These are phyloP conservation scores for Lycia hirtaria DNA, from an alignment of 2,888 invertebrate species.

Conservation along the genomic window DNA sequence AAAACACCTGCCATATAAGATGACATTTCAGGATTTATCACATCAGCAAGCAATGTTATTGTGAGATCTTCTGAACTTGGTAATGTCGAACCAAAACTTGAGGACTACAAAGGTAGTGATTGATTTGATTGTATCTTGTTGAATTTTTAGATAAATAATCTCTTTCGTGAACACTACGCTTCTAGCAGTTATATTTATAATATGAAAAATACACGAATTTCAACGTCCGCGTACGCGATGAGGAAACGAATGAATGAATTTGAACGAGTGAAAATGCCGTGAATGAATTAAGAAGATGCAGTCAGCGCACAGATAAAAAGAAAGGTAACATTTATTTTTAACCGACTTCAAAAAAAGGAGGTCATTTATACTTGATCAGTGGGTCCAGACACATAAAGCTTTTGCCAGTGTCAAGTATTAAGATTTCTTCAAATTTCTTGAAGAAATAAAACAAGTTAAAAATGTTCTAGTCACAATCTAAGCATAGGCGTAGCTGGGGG, in stretches of 20 bases:
- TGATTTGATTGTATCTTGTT: not conserved
- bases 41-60: conserved; percentile 74
- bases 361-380: no score
- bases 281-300: not conserved
- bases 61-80: conserved; percentile 31
- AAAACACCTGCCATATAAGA: conserved; percentile 94
- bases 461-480: no score
- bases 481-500: no score
- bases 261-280: conserved; percentile 7
- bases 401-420: no score
- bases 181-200: conserved; percentile 10
- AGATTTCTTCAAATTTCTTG: no score
- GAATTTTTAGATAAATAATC: not conserved
- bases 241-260: conserved; percentile 20
- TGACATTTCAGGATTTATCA: conserved; percentile 83
- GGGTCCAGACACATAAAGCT: no score
- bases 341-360: no score
- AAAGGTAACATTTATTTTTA: no score
- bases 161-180: conserved; percentile 8
- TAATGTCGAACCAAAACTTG: conserved; percentile 21
- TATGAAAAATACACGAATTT: conserved; percentile 13
- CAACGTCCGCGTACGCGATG: conserved; percentile 6
- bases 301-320: not conserved
- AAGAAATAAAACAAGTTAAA: no score
- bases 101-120: not conserved